Base-by-base conservation (phyloP, 2,113 vertebrate species). In the Nesoenas mayeri region DNA sequence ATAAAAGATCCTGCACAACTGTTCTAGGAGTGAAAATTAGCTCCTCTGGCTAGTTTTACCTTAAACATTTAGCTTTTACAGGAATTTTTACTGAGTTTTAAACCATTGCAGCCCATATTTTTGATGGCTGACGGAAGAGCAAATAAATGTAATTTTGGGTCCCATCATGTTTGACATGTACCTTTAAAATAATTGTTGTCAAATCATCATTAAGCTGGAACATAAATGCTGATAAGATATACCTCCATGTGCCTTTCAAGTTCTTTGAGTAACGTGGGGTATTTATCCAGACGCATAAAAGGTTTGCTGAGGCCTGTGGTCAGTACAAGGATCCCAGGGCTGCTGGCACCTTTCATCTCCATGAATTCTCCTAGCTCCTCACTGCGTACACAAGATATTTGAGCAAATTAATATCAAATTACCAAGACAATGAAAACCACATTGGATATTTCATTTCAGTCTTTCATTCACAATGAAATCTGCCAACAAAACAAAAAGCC, bases 171-270 rank as follows among this genome's bases (percentile, higher is more conserved):
- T 94, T 95, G 94, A 97, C 94, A 97, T 97, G 92, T 94, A 95
- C 94, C 96, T 96, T 96, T 95, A 97, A 97, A 94, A 91, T 89
- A 92, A 96, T 25, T 95, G 91, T 83, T 96, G 96, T 82, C 91
- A 94, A 97, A 97, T 97, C 96, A 97, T 95, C 72, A 95, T 72
- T 91, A 94, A 94, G 56, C 60, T 93, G 79, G 81, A 94, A 96
- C 67, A 96, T 91, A 97, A 97, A 85, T 96, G 93, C 93, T 97
- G 95, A 93, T 96, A 96, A 96, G 89, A 96, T 97, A 96, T 98
- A 99, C 99, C 99, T 99, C 99, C 99, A 99, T 99, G 97, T 99
- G 99, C 85, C 99, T 98, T 97, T 99, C 99, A 85, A 99, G 98
- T 93, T 99, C 99, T 98, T 99, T 99, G 92, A 99, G 99, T 96